Conservation (phyloP, 1,140 invertebrate species). For the Tetragnatha versicolor region DNA sequence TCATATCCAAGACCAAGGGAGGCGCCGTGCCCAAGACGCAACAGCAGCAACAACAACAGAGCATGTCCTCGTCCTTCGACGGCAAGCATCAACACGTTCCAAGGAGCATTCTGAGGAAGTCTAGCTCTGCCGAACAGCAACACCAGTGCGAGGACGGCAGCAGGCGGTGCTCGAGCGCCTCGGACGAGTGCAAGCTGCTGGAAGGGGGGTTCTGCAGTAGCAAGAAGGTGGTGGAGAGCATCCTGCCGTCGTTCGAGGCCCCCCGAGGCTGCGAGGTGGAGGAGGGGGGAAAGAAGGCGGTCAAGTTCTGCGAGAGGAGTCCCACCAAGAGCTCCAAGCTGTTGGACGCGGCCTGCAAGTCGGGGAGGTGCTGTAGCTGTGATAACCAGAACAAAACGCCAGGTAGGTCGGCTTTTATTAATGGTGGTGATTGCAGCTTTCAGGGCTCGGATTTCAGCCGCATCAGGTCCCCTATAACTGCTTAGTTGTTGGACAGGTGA, state of each 20-base stretch:
- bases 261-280: too few relatives aligned
- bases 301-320: constrained; percentile 56
- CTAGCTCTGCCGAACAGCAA: constrained; percentile 40
- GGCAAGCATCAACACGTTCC: constrained; percentile 26
- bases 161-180: constrained; percentile 36
- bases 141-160: constrained; percentile 36
- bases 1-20: constrained; percentile 28
- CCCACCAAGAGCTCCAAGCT: constrained; percentile 45
- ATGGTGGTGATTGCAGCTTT: background rate
- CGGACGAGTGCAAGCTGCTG: constrained; percentile 31
- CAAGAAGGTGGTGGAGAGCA: constrained; percentile 38
- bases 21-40: background rate
- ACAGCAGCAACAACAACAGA: background rate
- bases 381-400: constrained; percentile 37
- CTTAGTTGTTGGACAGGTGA: too few relatives aligned
- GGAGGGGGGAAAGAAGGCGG: constrained; percentile 55
- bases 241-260: constrained; percentile 39
- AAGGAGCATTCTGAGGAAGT: constrained; percentile 43
- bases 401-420: background rate
- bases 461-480: too few relatives aligned
- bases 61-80: constrained; percentile 25
- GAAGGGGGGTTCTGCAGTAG: constrained; percentile 14
- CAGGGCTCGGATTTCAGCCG: too few relatives aligned
- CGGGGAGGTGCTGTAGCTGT: constrained; percentile 38
- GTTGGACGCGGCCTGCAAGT: constrained; percentile 28